These are phyloP conservation scores for Phymatocera aterrima DNA, from an alignment of 2,888 invertebrate species.

Conservation along the genomic window DNA sequence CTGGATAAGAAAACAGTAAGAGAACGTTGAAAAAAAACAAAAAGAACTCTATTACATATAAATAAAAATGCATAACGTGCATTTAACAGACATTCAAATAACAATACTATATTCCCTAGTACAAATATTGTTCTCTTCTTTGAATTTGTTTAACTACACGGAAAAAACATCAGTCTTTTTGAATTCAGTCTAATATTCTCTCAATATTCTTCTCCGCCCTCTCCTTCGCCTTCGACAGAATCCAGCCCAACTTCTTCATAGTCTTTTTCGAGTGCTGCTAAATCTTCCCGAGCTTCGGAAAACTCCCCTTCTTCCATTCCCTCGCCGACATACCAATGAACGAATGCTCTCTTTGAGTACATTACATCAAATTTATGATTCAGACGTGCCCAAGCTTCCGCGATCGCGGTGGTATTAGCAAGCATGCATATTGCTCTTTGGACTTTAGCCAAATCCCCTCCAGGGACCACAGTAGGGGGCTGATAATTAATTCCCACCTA, in stretches of 20 bases:
- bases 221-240: constrained; percentile 71
- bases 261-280: constrained; percentile 75
- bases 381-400: constrained; percentile 80
- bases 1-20: neutral
- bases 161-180: neutral
- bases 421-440: constrained; percentile 80
- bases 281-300: constrained; percentile 78
- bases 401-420: constrained; percentile 80
- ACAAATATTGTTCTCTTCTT: neutral
- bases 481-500: constrained; percentile 78
- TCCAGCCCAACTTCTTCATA: constrained; percentile 74
- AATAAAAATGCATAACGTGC: neutral
- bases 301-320: constrained; percentile 80
- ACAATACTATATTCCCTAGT: too few relatives aligned
- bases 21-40: too few relatives aligned
- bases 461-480: constrained; percentile 77
- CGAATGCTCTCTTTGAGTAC: constrained; percentile 80
- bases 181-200: neutral
- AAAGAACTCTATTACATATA: neutral
- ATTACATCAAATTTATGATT: constrained; percentile 81
- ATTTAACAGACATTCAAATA: neutral
- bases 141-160: neutral
- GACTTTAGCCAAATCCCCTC: constrained; percentile 76
- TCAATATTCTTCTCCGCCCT: constrained; percentile 64
- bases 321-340: constrained; percentile 80